These are phyloP conservation scores for Danio aesculapii DNA, from an alignment of 2,797 vertebrate species.

Conservation along the genomic window DNA sequence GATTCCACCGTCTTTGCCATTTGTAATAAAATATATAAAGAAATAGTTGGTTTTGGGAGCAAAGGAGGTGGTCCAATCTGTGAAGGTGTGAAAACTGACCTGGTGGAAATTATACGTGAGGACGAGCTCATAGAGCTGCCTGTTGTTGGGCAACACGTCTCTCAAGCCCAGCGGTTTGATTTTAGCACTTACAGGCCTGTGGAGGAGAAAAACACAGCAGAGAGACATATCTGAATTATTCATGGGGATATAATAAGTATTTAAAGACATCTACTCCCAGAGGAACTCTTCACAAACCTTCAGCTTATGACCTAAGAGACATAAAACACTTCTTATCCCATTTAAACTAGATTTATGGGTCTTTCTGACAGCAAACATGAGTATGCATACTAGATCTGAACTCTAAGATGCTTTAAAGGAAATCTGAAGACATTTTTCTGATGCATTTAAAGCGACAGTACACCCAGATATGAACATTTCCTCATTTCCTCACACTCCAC, in stretches of 20 bases:
- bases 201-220: neutral
- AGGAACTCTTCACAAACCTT: neutral
- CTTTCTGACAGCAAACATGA: neutral
- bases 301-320: neutral
- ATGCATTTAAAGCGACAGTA: too few species aligned
- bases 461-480: too few species aligned
- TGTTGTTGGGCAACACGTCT: conserved; percentile 94
- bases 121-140: conserved; percentile 94
- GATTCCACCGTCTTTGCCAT: too few species aligned
- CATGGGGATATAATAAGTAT: neutral
- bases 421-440: neutral
- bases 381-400: neutral
- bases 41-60: too few species aligned
- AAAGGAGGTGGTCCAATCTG: too few species aligned
- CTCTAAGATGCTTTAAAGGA: too few species aligned
- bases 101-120: conserved; percentile 96
- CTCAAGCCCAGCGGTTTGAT: conserved; percentile 91
- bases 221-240: neutral
- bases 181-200: conserved; percentile 91
- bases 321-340: neutral
- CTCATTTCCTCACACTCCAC: too few species aligned
- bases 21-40: too few species aligned
- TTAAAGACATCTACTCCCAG: neutral
- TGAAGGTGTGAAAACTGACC: conserved; percentile 72
- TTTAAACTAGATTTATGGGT: neutral